phyloP scores from a whole-genome alignment of 1,140 invertebrate genomes.

The Cyphomyrmex costatus region DNA sequence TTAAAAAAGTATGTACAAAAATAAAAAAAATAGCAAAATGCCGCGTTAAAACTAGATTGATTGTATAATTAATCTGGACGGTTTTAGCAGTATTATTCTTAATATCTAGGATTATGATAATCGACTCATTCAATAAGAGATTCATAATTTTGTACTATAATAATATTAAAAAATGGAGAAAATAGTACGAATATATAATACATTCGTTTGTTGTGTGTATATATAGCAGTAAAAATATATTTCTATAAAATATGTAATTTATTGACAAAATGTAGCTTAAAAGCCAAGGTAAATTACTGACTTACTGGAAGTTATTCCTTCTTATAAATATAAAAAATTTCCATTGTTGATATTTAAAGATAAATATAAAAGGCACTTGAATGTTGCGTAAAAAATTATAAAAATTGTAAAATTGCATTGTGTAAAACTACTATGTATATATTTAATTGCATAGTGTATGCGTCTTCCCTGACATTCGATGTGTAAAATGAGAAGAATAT shows the following conservation, averaged over 20 bases:
- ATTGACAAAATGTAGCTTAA: slow-evolving; percentile 25
- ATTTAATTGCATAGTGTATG: not conserved
- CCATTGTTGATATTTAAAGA: slow-evolving; percentile 7
- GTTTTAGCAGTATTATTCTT: slow-evolving; percentile 70
- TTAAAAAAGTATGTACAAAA: slow-evolving; percentile 64
- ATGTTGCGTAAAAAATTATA: slow-evolving; percentile 23
- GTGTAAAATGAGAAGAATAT: slow-evolving; percentile 49
- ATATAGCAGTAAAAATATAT: slow-evolving; percentile 68
- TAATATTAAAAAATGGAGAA: slow-evolving; percentile 50
- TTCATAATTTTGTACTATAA: slow-evolving; percentile 67
- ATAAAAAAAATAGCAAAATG: slow-evolving; percentile 55
- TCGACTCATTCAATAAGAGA: slow-evolving; percentile 11
- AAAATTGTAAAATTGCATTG: slow-evolving; percentile 37
- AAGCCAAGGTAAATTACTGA: slow-evolving; percentile 21
- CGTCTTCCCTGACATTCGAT: slow-evolving; percentile 45
- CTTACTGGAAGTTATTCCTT: slow-evolving; percentile 36
- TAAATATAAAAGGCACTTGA: slow-evolving; percentile 53
- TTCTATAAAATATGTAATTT: slow-evolving; percentile 64
- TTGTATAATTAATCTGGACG: slow-evolving; percentile 65
- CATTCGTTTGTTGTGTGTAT: too few relatives aligned
- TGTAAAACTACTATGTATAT: slow-evolving; percentile 1
- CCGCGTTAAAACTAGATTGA: slow-evolving; percentile 58
- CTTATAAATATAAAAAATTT: slow-evolving; percentile 43
- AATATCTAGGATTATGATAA: slow-evolving; percentile 34
- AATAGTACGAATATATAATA: slow-evolving; percentile 48